Base-by-base conservation (phyloP, 2,888 invertebrate genomes). In the Drosophila infuscata region DNA sequence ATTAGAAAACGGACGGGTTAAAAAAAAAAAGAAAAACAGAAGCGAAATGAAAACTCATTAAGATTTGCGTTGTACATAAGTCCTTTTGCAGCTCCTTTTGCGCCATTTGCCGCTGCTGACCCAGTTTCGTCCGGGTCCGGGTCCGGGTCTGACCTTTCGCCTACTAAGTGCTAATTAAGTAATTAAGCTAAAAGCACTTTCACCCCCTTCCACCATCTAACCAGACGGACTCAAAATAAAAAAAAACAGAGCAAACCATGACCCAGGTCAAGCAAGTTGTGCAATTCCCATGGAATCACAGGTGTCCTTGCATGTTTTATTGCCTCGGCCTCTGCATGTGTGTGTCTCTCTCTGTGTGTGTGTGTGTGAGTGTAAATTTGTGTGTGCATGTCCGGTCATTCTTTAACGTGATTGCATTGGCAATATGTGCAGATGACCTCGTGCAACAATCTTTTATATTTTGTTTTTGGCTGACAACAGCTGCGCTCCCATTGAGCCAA, bases 161-260 rank as follows among this genome's bases (percentile, higher is more conserved):
- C 67, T 30, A 38, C 53, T 15, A 46, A 67, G 59, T 74, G 71
- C 70, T 87, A 87, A 87, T 87, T 87, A 89, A 82, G 83, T 81
- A 90, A 88, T 90, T 82, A 87, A 72, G 81, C 82, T 61, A 62
- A 68, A 74, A 74, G 75, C 81, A 77, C 81, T 82, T 87, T 89
- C 46, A 20, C 46, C 46, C 77, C 80, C 60, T 59, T 76, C 77
- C 72, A 29, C 17, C 49, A 29, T 3, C 17, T 3, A 36, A 29
- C 9, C 56, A 57, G 30, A 49, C 57, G 60, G 63, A 68, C 79
- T 46, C 57, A 62, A 52, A 52, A 54, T 32, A 33, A 15, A 53
- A 33, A 15, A 53, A 53, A 65, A 35, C 52, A 57, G 33, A 38
- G 17, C 36, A 36, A 79, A 59, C 75, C 87, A 77, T 88, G 88